Evolutionary conservation across 2,888 invertebrate species (phyloP).

Genomic region (Ochropleura plecta): DNA sequence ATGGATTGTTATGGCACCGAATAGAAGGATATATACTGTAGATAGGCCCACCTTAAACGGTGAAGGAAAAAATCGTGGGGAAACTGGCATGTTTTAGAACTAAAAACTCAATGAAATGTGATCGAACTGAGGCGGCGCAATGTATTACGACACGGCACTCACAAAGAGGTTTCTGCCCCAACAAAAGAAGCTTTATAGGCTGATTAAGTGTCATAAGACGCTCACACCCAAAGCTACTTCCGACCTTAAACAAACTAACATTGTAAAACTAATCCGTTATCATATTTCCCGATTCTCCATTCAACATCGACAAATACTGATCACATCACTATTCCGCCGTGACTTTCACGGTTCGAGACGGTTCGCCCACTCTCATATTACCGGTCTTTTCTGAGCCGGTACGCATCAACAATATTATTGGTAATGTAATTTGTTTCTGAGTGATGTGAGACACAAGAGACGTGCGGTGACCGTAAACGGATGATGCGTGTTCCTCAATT

Average conservation of each 20-base stretch:
- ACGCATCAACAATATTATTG: conserved; percentile 76
- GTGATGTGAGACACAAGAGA: conserved; percentile 13
- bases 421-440: conserved; percentile 74
- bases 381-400: conserved; percentile 71
- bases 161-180: too few relatives aligned
- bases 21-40: background rate
- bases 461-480: conserved; percentile 25
- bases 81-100: background rate
- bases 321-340: conserved; percentile 66
- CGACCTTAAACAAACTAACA: background rate
- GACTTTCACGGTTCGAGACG: conserved; percentile 74
- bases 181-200: too few relatives aligned
- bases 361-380: conserved; percentile 73
- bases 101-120: background rate
- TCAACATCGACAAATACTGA: conserved; percentile 40
- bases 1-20: conserved; percentile 43
- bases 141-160: too few relatives aligned
- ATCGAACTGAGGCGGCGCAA: background rate
- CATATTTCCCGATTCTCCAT: background rate
- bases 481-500: conserved; percentile 43
- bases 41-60: background rate
- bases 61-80: background rate
- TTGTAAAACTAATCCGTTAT: background rate
- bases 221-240: too few relatives aligned
- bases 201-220: too few relatives aligned